Evolutionary conservation across 2,888 invertebrate genomes (phyloP), one percentile per base, ranked within the genome.

Genomic region (Andrena fulva): DNA sequence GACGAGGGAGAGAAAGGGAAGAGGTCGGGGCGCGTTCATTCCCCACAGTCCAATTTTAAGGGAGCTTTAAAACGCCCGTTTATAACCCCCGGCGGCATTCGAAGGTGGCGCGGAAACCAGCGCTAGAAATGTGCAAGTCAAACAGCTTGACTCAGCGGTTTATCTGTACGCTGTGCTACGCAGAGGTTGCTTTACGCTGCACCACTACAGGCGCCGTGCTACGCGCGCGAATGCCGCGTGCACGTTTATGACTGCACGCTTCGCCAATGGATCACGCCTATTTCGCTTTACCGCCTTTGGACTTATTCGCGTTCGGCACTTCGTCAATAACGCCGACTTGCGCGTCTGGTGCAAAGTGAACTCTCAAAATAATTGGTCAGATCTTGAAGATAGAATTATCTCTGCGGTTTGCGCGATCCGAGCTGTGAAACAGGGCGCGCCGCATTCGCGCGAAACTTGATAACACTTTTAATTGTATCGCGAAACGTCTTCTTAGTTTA

Each of bases 81-180:
- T 92, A 91, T 91, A 92, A 91, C 90, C 87, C 88, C 89, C 85
- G 80, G 83, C 87, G 82, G 89, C 89, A 85, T 85, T 85, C 83
- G 86, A 89, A 88, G 87, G 83, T 89, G 88, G 87, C 82, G 87
- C 78, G 87, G 87, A 88, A 88, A 90, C 87, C 89, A 88, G 78
- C 88, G 89, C 90, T 89, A 92, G 92, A 92, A 92, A 93, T 92
- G 93, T 92, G 92, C 92, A 92, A 93, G 93, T 93, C 92, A 93
- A 93, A 93, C 92, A 93, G 91, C 91, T 92, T 91, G 92, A 91
- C 92, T 91, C 92, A 91, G 91, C 91, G 91, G 90, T 93, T 92
- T 92, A 92, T 92, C 90, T 89, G 87, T 69, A 80, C 87, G 84
- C 73, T 73, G 82, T 78, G 89, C 90, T 89, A 42, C 69, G 8